Percentiles rank a stretch among this genome's conserved stretches.
Conservation (phyloP, 1,140 invertebrate genomes). For the Conus ventricosus region DNA sequence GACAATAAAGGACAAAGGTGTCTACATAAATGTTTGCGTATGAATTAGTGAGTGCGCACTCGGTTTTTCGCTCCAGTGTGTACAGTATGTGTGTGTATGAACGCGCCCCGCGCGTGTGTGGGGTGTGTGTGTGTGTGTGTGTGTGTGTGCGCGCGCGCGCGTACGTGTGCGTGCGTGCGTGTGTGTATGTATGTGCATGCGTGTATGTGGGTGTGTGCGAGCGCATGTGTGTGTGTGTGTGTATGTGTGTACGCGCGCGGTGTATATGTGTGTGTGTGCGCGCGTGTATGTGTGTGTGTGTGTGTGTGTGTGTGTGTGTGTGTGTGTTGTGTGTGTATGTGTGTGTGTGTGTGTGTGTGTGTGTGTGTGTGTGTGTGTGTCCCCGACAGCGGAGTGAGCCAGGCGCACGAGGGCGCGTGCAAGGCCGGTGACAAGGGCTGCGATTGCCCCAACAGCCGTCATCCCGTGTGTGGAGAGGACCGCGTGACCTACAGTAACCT, state of each 20-base stretch:
- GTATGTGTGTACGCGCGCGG: neutral
- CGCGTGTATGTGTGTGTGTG: neutral
- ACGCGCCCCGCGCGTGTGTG: too few relatives aligned
- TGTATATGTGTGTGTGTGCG: neutral
- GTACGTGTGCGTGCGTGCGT: too few relatives aligned
- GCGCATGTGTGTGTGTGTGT: neutral
- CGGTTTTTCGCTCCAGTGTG: too few relatives aligned
- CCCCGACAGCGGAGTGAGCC: constrained; percentile 2
- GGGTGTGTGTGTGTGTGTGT: too few relatives aligned
- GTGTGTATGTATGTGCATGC: too few relatives aligned
- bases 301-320: neutral
- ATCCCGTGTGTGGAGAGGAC: constrained; percentile 83
- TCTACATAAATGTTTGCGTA: too few relatives aligned
- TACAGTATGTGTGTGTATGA: too few relatives aligned
- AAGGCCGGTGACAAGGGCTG: constrained; percentile 24
- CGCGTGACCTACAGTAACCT: constrained; percentile 81
- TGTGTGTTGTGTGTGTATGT: neutral
- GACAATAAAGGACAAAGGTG: too few relatives aligned
- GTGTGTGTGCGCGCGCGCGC: too few relatives aligned
- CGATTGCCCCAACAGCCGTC: neutral
- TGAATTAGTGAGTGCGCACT: too few relatives aligned
- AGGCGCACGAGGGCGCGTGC: constrained; percentile 32
- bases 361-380: neutral
- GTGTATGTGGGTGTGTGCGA: too few relatives aligned
- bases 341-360: neutral